These are phyloP conservation scores for Staurois parvus DNA, from an alignment of 2,797 vertebrate species.

Conservation along the genomic window DNA sequence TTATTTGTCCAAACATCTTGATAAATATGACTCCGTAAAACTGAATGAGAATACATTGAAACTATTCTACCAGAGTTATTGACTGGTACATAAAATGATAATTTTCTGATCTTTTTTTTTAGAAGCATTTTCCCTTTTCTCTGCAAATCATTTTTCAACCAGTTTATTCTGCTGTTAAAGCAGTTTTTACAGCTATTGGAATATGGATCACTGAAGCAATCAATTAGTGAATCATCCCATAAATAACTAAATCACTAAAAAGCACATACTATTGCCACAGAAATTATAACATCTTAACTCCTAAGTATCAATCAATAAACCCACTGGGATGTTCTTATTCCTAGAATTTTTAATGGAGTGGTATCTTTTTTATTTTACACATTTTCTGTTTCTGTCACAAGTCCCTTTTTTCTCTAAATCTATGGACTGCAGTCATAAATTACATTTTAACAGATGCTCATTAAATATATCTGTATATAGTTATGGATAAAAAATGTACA, in stretches of 20 bases:
- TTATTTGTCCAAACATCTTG: too few species aligned
- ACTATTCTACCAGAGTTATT: background rate
- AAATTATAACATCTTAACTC: slow-evolving; percentile 1
- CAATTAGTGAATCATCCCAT: slow-evolving; percentile 15
- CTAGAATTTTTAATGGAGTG: slow-evolving; percentile 9
- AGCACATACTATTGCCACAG: slow-evolving; percentile 1
- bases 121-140: background rate
- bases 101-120: background rate
- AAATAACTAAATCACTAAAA: slow-evolving; percentile 38
- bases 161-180: slow-evolving; percentile 26
- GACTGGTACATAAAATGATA: background rate
- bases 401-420: background rate
- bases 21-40: too few species aligned
- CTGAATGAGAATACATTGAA: background rate
- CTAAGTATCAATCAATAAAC: slow-evolving; percentile 35
- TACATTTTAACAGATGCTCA: slow-evolving; percentile 18
- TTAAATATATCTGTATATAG: slow-evolving; percentile 26
- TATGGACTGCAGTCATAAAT: background rate
- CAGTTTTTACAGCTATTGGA: slow-evolving; percentile 24
- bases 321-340: background rate
- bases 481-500: slow-evolving; percentile 26
- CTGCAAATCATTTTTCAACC: background rate
- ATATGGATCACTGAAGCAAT: slow-evolving; percentile 6
- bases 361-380: background rate
- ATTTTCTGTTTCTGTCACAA: background rate